Evolutionary conservation across 2,113 vertebrate species (phyloP).

Genomic region (Vulpes vulpes): DNA sequence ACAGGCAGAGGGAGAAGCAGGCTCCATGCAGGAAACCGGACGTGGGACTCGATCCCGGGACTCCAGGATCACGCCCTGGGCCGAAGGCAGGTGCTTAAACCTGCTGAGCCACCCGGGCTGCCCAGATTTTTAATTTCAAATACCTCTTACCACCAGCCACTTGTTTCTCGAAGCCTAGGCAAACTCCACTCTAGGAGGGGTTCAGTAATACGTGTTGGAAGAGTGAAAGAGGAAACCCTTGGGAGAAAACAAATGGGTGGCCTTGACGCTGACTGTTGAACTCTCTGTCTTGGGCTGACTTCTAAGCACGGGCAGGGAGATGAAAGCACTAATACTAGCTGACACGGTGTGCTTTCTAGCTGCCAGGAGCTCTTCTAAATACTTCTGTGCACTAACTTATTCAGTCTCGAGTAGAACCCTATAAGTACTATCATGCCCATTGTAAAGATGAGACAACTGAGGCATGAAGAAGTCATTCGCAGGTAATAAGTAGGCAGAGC

Average conservation of each 20-base stretch:
- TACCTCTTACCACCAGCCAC: background rate
- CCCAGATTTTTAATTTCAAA: background rate
- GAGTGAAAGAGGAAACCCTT: background rate
- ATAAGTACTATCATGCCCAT: background rate
- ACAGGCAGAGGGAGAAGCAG: too few species aligned
- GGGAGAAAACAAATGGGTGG: background rate
- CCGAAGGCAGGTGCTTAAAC: too few species aligned
- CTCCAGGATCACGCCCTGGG: too few species aligned
- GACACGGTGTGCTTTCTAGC: background rate
- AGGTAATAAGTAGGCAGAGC: background rate
- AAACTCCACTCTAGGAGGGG: background rate
- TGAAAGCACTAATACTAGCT: background rate
- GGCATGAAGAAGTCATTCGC: background rate
- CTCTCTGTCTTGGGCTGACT: background rate
- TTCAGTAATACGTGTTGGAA: background rate
- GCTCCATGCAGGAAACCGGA: too few species aligned
- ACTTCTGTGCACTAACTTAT: background rate
- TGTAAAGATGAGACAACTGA: background rate
- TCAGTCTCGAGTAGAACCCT: background rate
- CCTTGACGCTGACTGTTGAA: background rate
- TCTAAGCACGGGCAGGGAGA: background rate
- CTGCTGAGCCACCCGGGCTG: too few species aligned
- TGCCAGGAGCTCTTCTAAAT: background rate
- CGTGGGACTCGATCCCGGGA: too few species aligned
- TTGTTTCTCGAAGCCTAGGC: background rate